phyloP scores from a whole-genome alignment of 2,113 vertebrate species.

The Phocoena phocoena region DNA sequence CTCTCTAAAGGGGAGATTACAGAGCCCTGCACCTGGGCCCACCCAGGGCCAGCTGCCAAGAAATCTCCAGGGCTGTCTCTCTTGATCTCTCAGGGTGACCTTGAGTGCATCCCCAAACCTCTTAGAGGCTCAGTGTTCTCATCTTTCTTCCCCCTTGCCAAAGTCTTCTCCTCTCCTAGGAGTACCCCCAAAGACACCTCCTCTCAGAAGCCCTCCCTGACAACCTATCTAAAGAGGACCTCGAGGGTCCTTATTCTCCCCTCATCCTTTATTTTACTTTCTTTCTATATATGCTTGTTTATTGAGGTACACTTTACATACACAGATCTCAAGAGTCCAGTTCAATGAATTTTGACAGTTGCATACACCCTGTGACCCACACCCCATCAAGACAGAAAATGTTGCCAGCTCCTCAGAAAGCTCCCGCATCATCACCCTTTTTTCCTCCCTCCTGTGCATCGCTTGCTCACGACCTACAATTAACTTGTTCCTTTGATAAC shows the following conservation, averaged over 20 bases:
- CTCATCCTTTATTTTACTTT: not conserved
- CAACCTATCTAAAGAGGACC: not conserved
- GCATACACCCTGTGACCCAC: not conserved
- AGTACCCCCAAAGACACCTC: not conserved
- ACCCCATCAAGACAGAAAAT: not conserved
- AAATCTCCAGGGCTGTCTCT: not conserved
- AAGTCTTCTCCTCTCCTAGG: not conserved
- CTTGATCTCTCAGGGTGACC: not conserved
- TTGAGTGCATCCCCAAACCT: not conserved
- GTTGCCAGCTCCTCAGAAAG: not conserved
- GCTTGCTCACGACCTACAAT: constrained; percentile 48
- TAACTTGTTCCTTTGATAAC: constrained; percentile 50
- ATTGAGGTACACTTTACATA: not conserved
- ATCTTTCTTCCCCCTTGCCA: not conserved
- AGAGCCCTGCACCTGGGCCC: not conserved
- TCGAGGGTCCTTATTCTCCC: not conserved
- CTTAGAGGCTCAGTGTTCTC: not conserved
- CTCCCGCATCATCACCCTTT: not conserved
- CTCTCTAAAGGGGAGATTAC: not conserved
- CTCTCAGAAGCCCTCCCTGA: not conserved
- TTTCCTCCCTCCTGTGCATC: not conserved
- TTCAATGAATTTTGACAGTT: not conserved
- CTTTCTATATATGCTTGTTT: not conserved
- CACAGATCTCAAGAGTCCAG: not conserved
- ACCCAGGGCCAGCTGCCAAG: not conserved